Evolutionary conservation across 1,140 invertebrate genomes (phyloP), one percentile per base, ranked within the genome.

Genomic region (Pseudomyrmex flavicornis): DNA sequence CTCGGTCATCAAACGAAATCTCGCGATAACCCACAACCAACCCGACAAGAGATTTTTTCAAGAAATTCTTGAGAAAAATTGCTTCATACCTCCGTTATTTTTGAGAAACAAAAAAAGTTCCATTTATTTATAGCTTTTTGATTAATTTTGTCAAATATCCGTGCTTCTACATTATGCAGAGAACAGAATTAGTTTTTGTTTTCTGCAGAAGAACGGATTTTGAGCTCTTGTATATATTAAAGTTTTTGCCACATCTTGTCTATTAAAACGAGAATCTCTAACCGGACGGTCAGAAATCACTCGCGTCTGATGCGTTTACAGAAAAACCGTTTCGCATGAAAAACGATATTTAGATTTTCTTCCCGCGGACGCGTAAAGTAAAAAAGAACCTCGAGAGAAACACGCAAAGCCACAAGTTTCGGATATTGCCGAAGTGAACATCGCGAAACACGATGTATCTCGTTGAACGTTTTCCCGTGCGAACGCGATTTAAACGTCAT

Each of bases 1-100:
- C 54, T 48, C n/a, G 54, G 46, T 10, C 44, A 44, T 70, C 17
- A n/a, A 61, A 80, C 48, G 22, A 70, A 79, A 70, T 80, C 66
- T 70, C 0, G 12, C 65, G 20, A 80, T 48, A 70, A 50, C 22
- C 48, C 20, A 4, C 26, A 26, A 26, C 26, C 26, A 26, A 26
- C 26, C 26, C 44, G 44, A 17, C 10, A 2, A 13, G 54, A 56
- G 17, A 77, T 35, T 35, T 35, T 26, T n/a, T 77, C 22, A 15
- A 12, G 12, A 35, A n/a, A 44, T 46, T 44, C 35, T 68, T 1
- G 2, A 35, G 13, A 17, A 20, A 20, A 35, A n/a, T 58, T 58
- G 35, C 17, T 13, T 7, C 12, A 17, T 9, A 2, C 0, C 20
- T 56, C 2, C 0, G 9, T 46, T 22, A 12, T 56, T 17, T 74